Percentiles rank a stretch among this genome's conserved stretches.
Conservation (phyloP, 2,888 invertebrate genomes). For the Rutpela maculata region DNA sequence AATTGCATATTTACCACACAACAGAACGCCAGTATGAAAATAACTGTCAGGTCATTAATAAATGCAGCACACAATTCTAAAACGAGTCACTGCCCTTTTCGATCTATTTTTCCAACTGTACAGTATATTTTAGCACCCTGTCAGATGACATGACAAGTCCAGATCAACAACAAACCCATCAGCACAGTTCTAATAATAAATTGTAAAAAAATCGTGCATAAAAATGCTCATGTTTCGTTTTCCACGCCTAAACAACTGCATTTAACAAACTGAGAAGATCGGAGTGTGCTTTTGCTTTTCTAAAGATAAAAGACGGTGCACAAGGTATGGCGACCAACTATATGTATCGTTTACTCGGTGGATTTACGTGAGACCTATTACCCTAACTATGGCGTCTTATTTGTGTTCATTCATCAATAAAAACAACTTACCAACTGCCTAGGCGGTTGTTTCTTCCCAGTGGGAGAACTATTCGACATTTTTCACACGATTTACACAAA, state of each 20-base stretch:
- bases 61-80: not conserved
- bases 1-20: not conserved
- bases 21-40: not conserved
- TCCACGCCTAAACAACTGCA: constrained; percentile 36
- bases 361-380: constrained; percentile 80
- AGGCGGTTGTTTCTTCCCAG: constrained; percentile 78
- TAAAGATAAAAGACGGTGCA: constrained; percentile 54
- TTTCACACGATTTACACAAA: constrained; percentile 69
- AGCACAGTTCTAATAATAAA: constrained; percentile 35
- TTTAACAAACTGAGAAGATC: constrained; percentile 36
- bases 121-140: constrained; percentile 41
- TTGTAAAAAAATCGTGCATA: constrained; percentile 37
- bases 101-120: constrained; percentile 33
- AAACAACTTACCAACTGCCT: constrained; percentile 79
- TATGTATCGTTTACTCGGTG: constrained; percentile 56
- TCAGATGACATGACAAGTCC: constrained; percentile 49
- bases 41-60: not conserved
- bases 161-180: constrained; percentile 38
- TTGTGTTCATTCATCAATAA: constrained; percentile 33
- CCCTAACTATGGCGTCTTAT: constrained; percentile 79
- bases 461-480: constrained; percentile 73
- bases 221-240: constrained; percentile 40
- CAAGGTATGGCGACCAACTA: constrained; percentile 66
- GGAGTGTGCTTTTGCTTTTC: constrained; percentile 44
- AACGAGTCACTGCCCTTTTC: constrained; percentile 27